Conservation (phyloP, 2,113 vertebrate species). For the Phalacrocorax pelagicus region DNA sequence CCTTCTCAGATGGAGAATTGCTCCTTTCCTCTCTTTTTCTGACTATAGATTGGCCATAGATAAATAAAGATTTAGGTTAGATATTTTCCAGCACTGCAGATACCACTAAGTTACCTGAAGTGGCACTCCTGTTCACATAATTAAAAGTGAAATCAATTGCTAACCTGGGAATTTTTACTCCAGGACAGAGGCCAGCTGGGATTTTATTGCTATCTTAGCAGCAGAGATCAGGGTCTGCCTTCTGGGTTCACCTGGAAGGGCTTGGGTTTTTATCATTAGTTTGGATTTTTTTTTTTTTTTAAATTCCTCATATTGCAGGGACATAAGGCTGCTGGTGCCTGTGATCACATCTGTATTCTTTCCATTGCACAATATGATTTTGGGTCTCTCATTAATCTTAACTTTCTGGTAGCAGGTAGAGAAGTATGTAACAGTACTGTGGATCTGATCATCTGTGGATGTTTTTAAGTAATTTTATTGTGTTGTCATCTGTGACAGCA, state of each 20-base stretch:
- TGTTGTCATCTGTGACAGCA: not conserved
- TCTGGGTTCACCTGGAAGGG: not conserved
- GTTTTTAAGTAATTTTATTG: not conserved
- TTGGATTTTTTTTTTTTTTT: not conserved
- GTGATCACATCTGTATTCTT: not conserved
- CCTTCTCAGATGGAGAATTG: not conserved
- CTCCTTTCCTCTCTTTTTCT: not conserved
- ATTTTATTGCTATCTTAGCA: not conserved
- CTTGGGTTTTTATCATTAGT: not conserved
- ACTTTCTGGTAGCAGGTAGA: not conserved
- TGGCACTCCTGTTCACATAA: rapidly evolving
- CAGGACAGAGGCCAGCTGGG: not conserved
- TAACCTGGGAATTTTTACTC: not conserved
- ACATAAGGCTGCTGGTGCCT: not conserved
- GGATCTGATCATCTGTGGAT: not conserved
- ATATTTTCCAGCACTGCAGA: not conserved
- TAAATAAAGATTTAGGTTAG: not conserved
- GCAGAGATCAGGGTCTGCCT: not conserved
- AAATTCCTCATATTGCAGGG: not conserved
- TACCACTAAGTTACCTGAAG: not conserved
- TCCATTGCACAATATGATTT: not conserved
- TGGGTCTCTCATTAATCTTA: not conserved
- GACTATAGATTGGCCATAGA: not conserved
- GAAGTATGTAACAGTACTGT: not conserved
- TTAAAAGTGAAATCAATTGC: not conserved